phyloP scores from a whole-genome alignment of 2,888 invertebrate species.

The Toxonevra muliebris region DNA sequence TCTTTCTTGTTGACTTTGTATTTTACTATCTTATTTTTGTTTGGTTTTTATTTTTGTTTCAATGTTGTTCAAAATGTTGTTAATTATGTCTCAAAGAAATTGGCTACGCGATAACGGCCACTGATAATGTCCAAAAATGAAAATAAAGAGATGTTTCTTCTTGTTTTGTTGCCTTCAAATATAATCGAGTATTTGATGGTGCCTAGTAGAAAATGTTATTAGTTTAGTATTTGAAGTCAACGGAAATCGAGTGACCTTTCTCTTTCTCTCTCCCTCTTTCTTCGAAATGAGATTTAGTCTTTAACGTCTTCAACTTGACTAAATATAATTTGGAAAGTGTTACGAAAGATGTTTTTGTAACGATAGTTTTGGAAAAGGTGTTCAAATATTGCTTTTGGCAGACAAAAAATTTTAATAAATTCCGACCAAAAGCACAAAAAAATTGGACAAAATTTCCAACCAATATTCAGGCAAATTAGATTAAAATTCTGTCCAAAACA shows the following conservation, averaged over 20 bases:
- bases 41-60: background rate
- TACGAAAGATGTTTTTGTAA: too few relatives aligned
- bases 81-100: slow-evolving; percentile 24
- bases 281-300: too few relatives aligned
- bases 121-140: slow-evolving; percentile 18
- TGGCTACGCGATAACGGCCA: slow-evolving; percentile 22
- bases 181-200: background rate
- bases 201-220: background rate
- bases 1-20: background rate
- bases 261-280: background rate
- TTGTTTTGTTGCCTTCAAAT: slow-evolving; percentile 6
- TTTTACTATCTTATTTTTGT: background rate
- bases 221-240: background rate
- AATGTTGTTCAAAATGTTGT: slow-evolving; percentile 13
- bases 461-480: too few relatives aligned
- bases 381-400: too few relatives aligned
- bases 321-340: too few relatives aligned
- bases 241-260: background rate
- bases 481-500: too few relatives aligned
- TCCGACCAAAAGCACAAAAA: too few relatives aligned
- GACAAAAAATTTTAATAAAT: too few relatives aligned
- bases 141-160: slow-evolving; percentile 6
- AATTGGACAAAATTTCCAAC: too few relatives aligned
- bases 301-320: too few relatives aligned
- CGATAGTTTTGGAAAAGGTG: too few relatives aligned